Percentiles rank a stretch among this genome's conserved stretches.
Evolutionary conservation across 1,140 invertebrate species (phyloP).

Genomic region (Rhizoglyphus robini): DNA sequence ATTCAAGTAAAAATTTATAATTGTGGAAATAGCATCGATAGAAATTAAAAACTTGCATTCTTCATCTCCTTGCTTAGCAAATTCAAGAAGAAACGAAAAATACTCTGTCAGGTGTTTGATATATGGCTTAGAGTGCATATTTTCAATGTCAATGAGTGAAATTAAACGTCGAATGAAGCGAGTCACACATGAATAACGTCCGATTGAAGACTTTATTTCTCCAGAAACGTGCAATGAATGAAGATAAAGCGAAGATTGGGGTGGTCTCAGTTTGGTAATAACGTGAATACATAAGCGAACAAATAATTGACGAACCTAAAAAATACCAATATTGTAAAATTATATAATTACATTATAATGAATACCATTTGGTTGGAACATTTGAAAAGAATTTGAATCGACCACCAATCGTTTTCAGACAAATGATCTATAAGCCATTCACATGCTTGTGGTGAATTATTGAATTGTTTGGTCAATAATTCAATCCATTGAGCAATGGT

Average conservation of each 20-base stretch:
- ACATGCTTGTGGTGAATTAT: slow-evolving; percentile 71
- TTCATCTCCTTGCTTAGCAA: slow-evolving; percentile 85
- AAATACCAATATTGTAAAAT: background rate
- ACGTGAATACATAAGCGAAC: slow-evolving; percentile 84
- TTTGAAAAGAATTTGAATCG: slow-evolving; percentile 80
- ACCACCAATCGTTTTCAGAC: slow-evolving; percentile 85
- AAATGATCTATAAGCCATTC: slow-evolving; percentile 85
- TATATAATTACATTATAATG: slow-evolving; percentile 31
- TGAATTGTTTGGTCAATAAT: slow-evolving; percentile 81
- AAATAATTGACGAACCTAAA: slow-evolving; percentile 33
- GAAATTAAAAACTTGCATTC: slow-evolving; percentile 72
- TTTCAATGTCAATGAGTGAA: slow-evolving; percentile 49
- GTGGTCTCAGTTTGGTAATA: slow-evolving; percentile 62
- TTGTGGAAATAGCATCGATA: slow-evolving; percentile 69
- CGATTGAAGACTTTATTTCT: too few relatives aligned
- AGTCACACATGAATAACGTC: slow-evolving; percentile 73
- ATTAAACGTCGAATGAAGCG: slow-evolving; percentile 75
- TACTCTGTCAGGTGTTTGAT: slow-evolving; percentile 78
- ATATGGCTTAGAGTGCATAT: slow-evolving; percentile 52
- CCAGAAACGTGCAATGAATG: too few relatives aligned
- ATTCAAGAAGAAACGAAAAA: slow-evolving; percentile 77
- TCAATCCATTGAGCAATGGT: slow-evolving; percentile 95
- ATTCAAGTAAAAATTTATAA: slow-evolving; percentile 81
- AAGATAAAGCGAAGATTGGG: slow-evolving; percentile 63
- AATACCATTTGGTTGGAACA: slow-evolving; percentile 79